Base-by-base conservation (phyloP, 2,113 vertebrate species). In the Austrofundulus limnaeus region DNA sequence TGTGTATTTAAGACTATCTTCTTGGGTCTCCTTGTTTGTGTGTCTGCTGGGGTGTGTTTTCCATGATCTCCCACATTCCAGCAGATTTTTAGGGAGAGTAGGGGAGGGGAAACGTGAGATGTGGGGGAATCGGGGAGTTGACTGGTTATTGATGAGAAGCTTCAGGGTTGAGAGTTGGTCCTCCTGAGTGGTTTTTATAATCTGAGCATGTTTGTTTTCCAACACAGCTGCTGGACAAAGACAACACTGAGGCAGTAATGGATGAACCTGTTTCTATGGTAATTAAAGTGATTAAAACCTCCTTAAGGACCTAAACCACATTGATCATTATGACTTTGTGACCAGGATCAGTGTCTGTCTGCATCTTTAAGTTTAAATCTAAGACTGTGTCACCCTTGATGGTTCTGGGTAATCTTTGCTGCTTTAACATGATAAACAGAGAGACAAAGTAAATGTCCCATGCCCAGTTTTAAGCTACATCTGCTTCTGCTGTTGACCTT, bases 241-340 rank as follows among this genome's bases (percentile, higher is more conserved):
- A 58, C 63, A 28, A 28, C 42, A 3, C 39, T 59, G 64, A 51
- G 51, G 34, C 11, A 9, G 42, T 70, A 78, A 83, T 51, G 57
- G 62, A 66, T 60, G 1, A 74, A 56, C 34, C 43, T 3, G 78
- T 83, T 85, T 66, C 83, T 34, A 70, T 80, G 83, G 70, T 12
- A 38, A 80, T 61, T n/a, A 63, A 60, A 17, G 13, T 39, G 49
- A 78, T 80, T 69, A 72, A 78, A 77, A 74, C 71, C 69, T 55
- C 72, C 63, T 75, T 0, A 3, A 38, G 66, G 41, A 16, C 31
- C 25, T 39, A 19, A 41, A 3, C 52, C 17, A 25, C 12, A 1
- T 4, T 0, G n/a, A 23, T 1, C 52, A 9, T 34, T 34, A 34
- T 34, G 31, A 34, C 59, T 37, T 37, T 48, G n/a, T 23, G 63